phyloP scores from a whole-genome alignment of 1,140 invertebrate genomes.

The Macrotrachela quadricornifera region DNA sequence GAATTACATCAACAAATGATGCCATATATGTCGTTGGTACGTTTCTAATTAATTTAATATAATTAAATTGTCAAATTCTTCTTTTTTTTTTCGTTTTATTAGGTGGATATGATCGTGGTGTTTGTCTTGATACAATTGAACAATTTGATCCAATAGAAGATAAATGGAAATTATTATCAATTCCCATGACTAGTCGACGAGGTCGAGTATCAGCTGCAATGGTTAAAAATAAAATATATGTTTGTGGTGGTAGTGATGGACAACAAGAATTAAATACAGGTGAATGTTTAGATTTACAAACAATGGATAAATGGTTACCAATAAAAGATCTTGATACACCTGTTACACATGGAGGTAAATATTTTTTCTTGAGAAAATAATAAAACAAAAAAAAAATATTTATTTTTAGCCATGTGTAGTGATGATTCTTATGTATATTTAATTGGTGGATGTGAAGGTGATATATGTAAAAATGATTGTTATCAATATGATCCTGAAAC shows the following conservation, averaged over 20 bases:
- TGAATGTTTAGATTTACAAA: not conserved
- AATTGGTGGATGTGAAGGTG: constrained; percentile 57
- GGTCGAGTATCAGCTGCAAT: constrained; percentile 32
- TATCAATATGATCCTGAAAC: constrained; percentile 84
- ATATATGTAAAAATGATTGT: constrained; percentile 74
- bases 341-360: too few species aligned
- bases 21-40: too few species aligned
- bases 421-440: constrained; percentile 41
- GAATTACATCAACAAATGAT: too few species aligned
- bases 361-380: too few species aligned
- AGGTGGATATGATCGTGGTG: constrained; percentile 54
- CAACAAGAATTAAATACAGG: constrained; percentile 3
- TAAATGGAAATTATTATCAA: constrained; percentile 41
- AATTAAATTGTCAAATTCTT: too few species aligned
- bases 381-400: too few species aligned
- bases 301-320: too few species aligned
- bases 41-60: too few species aligned
- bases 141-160: constrained; percentile 46
- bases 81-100: too few species aligned
- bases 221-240: constrained; percentile 6
- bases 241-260: constrained; percentile 7
- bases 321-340: too few species aligned
- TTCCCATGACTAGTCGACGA: constrained; percentile 44
- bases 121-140: constrained; percentile 54
- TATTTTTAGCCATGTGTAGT: too few species aligned